Evolutionary conservation across 2,888 invertebrate species (phyloP).

Genomic region (Ligdia adustata): DNA sequence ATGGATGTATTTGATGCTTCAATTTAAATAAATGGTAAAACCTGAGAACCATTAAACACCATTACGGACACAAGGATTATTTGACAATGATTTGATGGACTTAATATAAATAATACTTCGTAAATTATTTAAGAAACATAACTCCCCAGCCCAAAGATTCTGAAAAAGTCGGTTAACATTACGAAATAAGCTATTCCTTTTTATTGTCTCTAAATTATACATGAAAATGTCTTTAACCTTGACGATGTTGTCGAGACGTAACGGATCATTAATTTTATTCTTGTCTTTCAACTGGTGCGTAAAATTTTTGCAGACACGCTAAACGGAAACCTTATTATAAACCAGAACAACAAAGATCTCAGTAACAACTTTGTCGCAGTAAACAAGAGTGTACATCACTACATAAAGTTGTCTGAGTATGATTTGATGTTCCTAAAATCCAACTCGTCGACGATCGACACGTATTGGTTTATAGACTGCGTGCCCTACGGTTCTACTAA

Average conservation of each 20-base stretch:
- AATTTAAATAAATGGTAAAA: no score
- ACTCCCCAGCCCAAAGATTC: no score
- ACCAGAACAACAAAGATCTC: slow-evolving; percentile 85
- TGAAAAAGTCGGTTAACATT: no score
- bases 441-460: slow-evolving; percentile 78
- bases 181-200: slow-evolving; percentile 7
- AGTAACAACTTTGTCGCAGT: slow-evolving; percentile 86
- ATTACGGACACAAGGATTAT: no score
- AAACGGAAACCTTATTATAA: slow-evolving; percentile 87
- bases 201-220: slow-evolving; percentile 13
- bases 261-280: slow-evolving; percentile 1
- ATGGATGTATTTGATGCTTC: no score
- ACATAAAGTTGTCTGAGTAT: slow-evolving; percentile 82
- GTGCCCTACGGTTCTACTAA: slow-evolving; percentile 86
- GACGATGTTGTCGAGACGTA: slow-evolving; percentile 6
- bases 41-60: no score
- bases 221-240: slow-evolving; percentile 6
- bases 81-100: no score
- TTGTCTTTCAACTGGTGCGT: slow-evolving; percentile 9
- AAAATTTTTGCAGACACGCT: slow-evolving; percentile 80
- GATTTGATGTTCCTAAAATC: slow-evolving; percentile 84
- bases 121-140: no score
- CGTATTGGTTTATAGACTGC: slow-evolving; percentile 93
- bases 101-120: no score
- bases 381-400: slow-evolving; percentile 81